phyloP scores from a whole-genome alignment of 2,888 invertebrate species.

The Pristionchus fissidentatus region DNA sequence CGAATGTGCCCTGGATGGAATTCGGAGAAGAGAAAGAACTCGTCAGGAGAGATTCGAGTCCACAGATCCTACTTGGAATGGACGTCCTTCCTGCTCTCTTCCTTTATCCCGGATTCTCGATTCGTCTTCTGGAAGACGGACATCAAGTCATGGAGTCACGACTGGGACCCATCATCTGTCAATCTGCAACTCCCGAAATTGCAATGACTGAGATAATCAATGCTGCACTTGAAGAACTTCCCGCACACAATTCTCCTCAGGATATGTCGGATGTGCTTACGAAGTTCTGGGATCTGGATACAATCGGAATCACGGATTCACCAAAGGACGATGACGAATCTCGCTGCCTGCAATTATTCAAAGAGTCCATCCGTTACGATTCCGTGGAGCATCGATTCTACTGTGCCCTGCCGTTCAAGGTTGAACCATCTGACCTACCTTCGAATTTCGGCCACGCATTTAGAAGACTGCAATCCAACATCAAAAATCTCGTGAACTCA shows the following conservation, averaged over 20 bases:
- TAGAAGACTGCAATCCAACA: not conserved
- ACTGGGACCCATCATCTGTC: not conserved
- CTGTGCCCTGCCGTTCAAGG: constrained; percentile 20
- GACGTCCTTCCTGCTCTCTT: not conserved
- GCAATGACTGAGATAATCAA: not conserved
- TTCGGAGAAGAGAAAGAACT: not conserved
- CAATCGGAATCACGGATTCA: constrained; percentile 39
- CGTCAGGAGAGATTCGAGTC: not conserved
- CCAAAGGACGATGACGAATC: constrained; percentile 17
- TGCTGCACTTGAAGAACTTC: not conserved
- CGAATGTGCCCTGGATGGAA: not conserved
- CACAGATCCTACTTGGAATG: not conserved
- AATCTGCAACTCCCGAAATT: not conserved
- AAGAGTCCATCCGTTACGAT: not conserved
- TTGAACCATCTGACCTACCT: not conserved
- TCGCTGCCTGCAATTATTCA: constrained; percentile 12
- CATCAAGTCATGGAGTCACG: not conserved
- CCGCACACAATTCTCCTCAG: not conserved
- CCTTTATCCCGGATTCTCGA: not conserved
- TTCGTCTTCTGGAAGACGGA: not conserved
- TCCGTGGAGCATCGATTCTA: not conserved
- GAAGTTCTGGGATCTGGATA: constrained; percentile 13
- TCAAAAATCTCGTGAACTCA: not conserved
- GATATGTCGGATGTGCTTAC: not conserved
- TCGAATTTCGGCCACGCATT: constrained; percentile 6